A percentile compares a stretch with the other conserved stretches of the same genome.
These are phyloP conservation scores for Trididemnum miniatum DNA, from an alignment of 23 tunicate species.

Conservation along the genomic window DNA sequence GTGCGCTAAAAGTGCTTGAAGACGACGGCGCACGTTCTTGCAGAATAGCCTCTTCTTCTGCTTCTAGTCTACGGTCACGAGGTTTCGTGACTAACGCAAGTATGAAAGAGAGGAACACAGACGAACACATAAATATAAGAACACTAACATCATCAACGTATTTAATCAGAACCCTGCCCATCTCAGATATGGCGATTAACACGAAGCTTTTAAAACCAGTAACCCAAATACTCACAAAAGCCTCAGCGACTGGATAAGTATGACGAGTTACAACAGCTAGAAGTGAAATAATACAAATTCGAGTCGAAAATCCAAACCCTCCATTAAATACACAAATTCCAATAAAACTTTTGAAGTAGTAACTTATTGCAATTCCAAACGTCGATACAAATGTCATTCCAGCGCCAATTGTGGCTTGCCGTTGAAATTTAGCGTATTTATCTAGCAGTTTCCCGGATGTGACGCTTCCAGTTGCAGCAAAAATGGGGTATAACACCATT, in stretches of 20 bases:
- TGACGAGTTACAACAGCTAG: constrained; percentile 21
- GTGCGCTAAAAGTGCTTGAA: no score
- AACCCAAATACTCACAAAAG: constrained; percentile 12
- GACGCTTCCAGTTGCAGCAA: constrained; percentile 3
- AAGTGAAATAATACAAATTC: constrained; percentile 3
- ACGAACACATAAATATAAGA: constrained; percentile 1
- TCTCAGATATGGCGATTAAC: not conserved
- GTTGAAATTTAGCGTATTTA: not conserved
- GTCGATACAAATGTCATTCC: constrained; percentile 16
- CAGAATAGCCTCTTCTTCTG: no score
- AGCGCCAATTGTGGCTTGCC: constrained; percentile 4
- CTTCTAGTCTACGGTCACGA: not conserved
- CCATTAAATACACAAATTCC: constrained; percentile 4
- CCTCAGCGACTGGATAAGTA: constrained; percentile 14
- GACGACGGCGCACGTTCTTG: no score
- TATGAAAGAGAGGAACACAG: not conserved
- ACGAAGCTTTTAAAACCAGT: constrained; percentile 15
- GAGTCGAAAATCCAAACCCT: constrained; percentile 15
- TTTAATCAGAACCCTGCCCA: not conserved
- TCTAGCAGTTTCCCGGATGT: not conserved
- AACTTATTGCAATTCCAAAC: constrained; percentile 7
- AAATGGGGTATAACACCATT: constrained; percentile 5
- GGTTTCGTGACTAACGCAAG: not conserved
- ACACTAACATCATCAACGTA: not conserved
- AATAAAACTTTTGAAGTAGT: constrained; percentile 2